Conservation (phyloP, 2,888 invertebrate genomes). For the Sturmia bella region DNA sequence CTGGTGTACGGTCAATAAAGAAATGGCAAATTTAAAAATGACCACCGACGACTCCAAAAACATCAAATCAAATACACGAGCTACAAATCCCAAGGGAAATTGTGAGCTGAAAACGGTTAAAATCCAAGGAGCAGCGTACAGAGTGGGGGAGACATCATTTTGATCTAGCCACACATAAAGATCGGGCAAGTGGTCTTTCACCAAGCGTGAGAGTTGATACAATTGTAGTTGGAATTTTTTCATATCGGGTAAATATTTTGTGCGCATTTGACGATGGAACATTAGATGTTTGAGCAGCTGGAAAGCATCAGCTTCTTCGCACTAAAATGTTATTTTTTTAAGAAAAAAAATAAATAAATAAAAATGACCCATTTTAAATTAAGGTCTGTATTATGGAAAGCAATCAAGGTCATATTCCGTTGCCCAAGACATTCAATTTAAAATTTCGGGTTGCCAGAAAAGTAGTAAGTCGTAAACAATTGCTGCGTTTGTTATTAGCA, state of each 20-base stretch:
- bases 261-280: slow-evolving; percentile 93
- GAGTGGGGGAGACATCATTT: slow-evolving; percentile 95
- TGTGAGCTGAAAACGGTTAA: slow-evolving; percentile 96
- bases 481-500: too few relatives aligned
- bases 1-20: slow-evolving; percentile 91
- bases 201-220: slow-evolving; percentile 95
- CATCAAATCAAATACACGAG: slow-evolving; percentile 95
- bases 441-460: too few relatives aligned
- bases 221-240: slow-evolving; percentile 93
- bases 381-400: too few relatives aligned
- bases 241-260: slow-evolving; percentile 97
- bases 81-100: slow-evolving; percentile 97
- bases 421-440: too few relatives aligned
- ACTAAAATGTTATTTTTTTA: slow-evolving; percentile 83
- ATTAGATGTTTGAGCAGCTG: slow-evolving; percentile 93
- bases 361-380: too few relatives aligned
- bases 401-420: too few relatives aligned
- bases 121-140: slow-evolving; percentile 99
- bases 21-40: slow-evolving; percentile 93
- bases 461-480: too few relatives aligned
- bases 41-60: slow-evolving; percentile 95
- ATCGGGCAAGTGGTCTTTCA: slow-evolving; percentile 93
- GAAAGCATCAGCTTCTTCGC: slow-evolving; percentile 96
- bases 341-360: neutral
- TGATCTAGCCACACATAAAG: slow-evolving; percentile 93